Percentiles rank a stretch among this genome's conserved stretches.
Evolutionary conservation across 2,888 invertebrate genomes (phyloP).

Genomic region (Ctena decussata): DNA sequence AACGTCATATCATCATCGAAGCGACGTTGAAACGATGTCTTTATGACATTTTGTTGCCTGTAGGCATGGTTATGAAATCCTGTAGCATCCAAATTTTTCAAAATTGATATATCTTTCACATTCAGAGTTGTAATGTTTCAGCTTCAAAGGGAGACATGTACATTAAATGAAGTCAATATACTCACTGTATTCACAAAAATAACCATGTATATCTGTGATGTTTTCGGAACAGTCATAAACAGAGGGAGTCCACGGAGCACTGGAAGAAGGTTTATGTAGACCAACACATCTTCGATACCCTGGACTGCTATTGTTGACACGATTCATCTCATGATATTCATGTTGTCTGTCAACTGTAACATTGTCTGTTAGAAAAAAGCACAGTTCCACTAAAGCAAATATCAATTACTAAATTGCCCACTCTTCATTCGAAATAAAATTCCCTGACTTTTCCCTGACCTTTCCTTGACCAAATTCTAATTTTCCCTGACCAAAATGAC

Average conservation of each 20-base stretch:
- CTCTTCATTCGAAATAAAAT: too few relatives aligned
- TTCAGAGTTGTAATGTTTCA: background rate
- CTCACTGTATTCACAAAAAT: conserved; percentile 1
- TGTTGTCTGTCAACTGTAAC: background rate
- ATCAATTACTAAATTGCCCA: too few relatives aligned
- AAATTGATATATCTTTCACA: background rate
- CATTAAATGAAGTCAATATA: background rate
- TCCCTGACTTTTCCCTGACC: too few relatives aligned
- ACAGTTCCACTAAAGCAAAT: too few relatives aligned
- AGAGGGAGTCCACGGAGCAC: background rate
- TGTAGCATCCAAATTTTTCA: background rate
- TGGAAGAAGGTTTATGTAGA: background rate
- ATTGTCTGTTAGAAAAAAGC: background rate
- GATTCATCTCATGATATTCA: background rate
- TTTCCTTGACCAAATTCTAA: too few relatives aligned
- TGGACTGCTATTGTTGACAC: background rate
- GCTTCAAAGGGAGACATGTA: background rate
- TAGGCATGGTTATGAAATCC: too few relatives aligned
- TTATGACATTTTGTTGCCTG: too few relatives aligned
- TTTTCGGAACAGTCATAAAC: background rate
- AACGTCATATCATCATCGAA: too few relatives aligned
- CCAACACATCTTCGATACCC: background rate
- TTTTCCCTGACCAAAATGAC: too few relatives aligned
- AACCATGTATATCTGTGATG: background rate
- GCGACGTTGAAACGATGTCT: too few relatives aligned